Percentiles rank a stretch among this genome's conserved stretches.
Conservation (phyloP, 2,888 invertebrate genomes). For the Sussaba pulchella region DNA sequence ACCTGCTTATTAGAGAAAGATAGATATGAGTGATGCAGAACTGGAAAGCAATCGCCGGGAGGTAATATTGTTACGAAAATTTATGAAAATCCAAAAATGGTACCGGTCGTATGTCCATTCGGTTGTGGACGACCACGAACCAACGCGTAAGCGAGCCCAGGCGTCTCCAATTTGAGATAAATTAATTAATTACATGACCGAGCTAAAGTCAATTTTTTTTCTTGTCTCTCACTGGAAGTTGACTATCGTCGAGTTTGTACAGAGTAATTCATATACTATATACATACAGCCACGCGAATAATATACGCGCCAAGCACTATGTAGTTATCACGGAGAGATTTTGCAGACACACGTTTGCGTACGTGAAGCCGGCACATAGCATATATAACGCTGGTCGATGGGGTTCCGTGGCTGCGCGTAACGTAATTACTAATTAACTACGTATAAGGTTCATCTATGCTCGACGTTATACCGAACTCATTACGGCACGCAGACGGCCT, state of each 20-base stretch:
- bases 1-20: background rate
- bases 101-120: constrained; percentile 15
- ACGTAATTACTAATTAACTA: constrained; percentile 75
- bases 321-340: constrained; percentile 28
- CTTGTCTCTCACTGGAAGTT: constrained; percentile 3
- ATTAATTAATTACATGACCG: constrained; percentile 39
- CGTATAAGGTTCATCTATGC: constrained; percentile 64
- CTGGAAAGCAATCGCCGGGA: no score
- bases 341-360: constrained; percentile 51
- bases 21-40: background rate
- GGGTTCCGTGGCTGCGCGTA: constrained; percentile 55
- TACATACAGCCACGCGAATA: no score
- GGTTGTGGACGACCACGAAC: constrained; percentile 1
- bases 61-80: background rate
- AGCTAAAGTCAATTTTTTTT: constrained; percentile 9
- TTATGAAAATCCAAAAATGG: constrained; percentile 3
- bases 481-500: constrained; percentile 56
- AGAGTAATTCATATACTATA: no score
- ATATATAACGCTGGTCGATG: constrained; percentile 41
- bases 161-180: constrained; percentile 42
- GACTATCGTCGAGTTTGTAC: background rate
- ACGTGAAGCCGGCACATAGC: constrained; percentile 35
- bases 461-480: constrained; percentile 65
- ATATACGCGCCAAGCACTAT: constrained; percentile 7
- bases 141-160: background rate